Conservation (phyloP, 1,140 invertebrate genomes). For the Acromyrmex echinatior region DNA sequence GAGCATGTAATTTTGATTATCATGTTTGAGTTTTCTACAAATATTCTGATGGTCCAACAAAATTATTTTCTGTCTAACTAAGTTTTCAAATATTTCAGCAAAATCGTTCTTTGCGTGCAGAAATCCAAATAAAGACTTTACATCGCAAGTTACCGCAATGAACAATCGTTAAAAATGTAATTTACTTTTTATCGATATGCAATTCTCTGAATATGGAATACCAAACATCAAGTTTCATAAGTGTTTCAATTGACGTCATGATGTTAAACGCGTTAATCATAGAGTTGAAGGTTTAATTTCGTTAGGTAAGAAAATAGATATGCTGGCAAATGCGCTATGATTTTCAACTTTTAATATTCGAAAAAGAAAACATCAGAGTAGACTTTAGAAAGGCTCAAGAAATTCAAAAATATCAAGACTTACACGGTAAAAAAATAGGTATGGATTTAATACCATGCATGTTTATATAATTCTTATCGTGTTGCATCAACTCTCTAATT, state of each 20-base stretch:
- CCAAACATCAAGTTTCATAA: background rate
- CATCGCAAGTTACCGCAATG: background rate
- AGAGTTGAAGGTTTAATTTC: slow-evolving; percentile 9
- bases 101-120: too few relatives aligned
- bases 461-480: too few relatives aligned
- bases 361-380: background rate
- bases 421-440: too few relatives aligned
- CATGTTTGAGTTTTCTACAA: too few relatives aligned
- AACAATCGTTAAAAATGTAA: background rate
- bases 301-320: background rate
- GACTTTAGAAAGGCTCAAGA: background rate
- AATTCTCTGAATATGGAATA: background rate
- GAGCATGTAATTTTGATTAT: too few relatives aligned
- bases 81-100: too few relatives aligned
- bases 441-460: too few relatives aligned
- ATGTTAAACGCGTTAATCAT: slow-evolving; percentile 34
- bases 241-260: background rate
- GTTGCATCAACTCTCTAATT: background rate
- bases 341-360: background rate
- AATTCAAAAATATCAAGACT: slow-evolving; percentile 14
- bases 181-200: background rate
- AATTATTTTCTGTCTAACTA: too few relatives aligned
- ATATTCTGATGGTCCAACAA: too few relatives aligned
- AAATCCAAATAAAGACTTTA: background rate
- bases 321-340: background rate